Conservation (phyloP, 2,888 invertebrate species). For the Papilio protenor region DNA sequence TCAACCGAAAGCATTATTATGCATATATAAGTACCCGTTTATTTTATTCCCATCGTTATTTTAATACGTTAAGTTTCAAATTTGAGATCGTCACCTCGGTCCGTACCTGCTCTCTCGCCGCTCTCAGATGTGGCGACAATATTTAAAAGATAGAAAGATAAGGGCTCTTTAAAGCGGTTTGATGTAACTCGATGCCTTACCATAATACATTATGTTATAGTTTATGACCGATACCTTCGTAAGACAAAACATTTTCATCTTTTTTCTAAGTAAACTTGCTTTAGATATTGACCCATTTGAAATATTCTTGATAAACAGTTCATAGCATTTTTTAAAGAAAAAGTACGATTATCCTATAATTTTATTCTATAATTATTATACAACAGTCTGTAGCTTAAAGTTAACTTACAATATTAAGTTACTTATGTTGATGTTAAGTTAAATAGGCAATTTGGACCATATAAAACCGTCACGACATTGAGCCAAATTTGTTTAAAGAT, state of each 20-base stretch:
- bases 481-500: not conserved
- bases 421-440: not conserved
- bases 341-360: not conserved
- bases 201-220: slow-evolving; percentile 64
- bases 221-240: slow-evolving; percentile 58
- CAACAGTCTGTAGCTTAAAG: not conserved
- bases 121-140: slow-evolving; percentile 75
- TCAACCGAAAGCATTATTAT: slow-evolving; percentile 78
- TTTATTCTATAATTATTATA: not conserved
- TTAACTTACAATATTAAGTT: not conserved
- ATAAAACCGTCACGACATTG: not conserved
- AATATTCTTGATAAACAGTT: slow-evolving; percentile 2
- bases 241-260: slow-evolving; percentile 35
- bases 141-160: slow-evolving; percentile 78
- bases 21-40: slow-evolving; percentile 79
- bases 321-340: not conserved
- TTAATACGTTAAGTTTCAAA: slow-evolving; percentile 72
- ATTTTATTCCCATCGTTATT: slow-evolving; percentile 80
- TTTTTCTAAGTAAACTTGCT: slow-evolving; percentile 22
- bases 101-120: slow-evolving; percentile 61
- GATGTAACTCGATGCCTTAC: slow-evolving; percentile 76
- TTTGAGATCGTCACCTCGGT: slow-evolving; percentile 76
- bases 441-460: not conserved
- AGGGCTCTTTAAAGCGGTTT: slow-evolving; percentile 73
- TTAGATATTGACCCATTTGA: slow-evolving; percentile 4